These are phyloP conservation scores for Hypolimnas misippus DNA, from an alignment of 2,888 invertebrate genomes.

Conservation along the genomic window DNA sequence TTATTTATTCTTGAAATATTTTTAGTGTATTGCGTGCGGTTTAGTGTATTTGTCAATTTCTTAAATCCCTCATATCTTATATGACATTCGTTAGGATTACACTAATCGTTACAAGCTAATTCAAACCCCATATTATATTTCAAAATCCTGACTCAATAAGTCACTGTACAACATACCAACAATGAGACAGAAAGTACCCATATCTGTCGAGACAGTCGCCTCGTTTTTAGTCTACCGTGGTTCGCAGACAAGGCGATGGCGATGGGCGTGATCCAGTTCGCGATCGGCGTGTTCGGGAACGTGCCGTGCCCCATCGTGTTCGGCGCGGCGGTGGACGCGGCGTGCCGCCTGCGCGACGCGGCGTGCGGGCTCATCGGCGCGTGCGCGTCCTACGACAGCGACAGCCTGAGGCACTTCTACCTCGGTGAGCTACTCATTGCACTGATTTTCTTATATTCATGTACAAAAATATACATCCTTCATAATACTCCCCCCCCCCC, in stretches of 20 bases:
- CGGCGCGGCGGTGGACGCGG: conserved; percentile 95
- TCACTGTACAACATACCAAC: too few relatives aligned
- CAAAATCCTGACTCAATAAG: too few relatives aligned
- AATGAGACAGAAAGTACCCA: background rate
- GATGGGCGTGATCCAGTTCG: conserved; percentile 95
- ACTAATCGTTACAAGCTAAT: too few relatives aligned
- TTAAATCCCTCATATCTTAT: too few relatives aligned
- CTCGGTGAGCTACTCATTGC: conserved; percentile 84
- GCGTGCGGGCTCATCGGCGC: conserved; percentile 92
- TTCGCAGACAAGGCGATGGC: conserved; percentile 95
- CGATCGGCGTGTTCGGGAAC: conserved; percentile 96
- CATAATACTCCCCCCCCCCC: too few relatives aligned
- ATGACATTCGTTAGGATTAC: too few relatives aligned
- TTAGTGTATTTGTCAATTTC: too few relatives aligned
- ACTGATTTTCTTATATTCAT: background rate
- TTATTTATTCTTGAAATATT: too few relatives aligned
- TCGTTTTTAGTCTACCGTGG: conserved; percentile 1
- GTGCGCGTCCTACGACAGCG: conserved; percentile 94
- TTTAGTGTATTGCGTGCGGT: too few relatives aligned
- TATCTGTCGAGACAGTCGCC: background rate
- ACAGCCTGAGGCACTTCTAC: conserved; percentile 92
- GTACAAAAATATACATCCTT: too few relatives aligned
- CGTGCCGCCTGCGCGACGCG: conserved; percentile 94
- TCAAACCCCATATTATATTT: too few relatives aligned
- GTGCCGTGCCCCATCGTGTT: conserved; percentile 98